Percentiles rank a stretch among this genome's conserved stretches.
phyloP scores from a whole-genome alignment of 92 coral and sea anemone genomes.

The Actinernus sp. region DNA sequence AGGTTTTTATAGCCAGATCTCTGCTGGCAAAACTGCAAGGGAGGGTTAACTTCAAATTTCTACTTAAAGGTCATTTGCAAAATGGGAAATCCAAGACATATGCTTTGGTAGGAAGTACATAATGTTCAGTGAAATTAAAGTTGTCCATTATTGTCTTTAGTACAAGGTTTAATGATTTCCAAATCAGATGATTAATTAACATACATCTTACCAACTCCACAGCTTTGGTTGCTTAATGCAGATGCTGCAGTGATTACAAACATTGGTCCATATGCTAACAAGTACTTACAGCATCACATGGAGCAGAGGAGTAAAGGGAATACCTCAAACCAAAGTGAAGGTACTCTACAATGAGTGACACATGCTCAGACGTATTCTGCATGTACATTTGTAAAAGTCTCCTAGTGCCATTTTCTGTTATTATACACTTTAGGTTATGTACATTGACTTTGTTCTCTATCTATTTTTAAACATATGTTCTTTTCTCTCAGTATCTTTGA shows the following conservation, averaged over 20 bases:
- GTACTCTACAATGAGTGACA: no score
- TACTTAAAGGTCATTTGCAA: conserved; percentile 61
- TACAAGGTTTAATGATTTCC: no score
- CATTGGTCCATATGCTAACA: conserved; percentile 1
- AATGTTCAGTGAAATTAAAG: no score
- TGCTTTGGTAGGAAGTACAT: conserved; percentile 77
- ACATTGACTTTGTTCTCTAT: no score
- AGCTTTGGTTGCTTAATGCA: conserved; percentile 86
- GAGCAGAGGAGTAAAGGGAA: not conserved
- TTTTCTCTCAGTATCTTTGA: conserved; percentile 25
- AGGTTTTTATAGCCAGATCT: conserved; percentile 67
- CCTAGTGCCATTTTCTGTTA: no score
- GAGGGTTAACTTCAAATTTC: conserved; percentile 83
- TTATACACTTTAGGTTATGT: not conserved
- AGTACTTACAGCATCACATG: not conserved
- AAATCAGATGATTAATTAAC: no score
- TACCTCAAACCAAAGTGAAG: not conserved
- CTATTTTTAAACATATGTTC: no score
- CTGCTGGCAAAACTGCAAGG: conserved; percentile 66
- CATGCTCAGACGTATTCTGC: no score
- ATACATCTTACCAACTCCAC: not conserved
- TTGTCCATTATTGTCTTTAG: no score
- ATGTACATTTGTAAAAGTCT: no score
- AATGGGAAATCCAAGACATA: conserved; percentile 33
- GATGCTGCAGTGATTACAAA: conserved; percentile 69